Base-by-base conservation (phyloP, 2,113 vertebrate species). In the Panthera uncia region DNA sequence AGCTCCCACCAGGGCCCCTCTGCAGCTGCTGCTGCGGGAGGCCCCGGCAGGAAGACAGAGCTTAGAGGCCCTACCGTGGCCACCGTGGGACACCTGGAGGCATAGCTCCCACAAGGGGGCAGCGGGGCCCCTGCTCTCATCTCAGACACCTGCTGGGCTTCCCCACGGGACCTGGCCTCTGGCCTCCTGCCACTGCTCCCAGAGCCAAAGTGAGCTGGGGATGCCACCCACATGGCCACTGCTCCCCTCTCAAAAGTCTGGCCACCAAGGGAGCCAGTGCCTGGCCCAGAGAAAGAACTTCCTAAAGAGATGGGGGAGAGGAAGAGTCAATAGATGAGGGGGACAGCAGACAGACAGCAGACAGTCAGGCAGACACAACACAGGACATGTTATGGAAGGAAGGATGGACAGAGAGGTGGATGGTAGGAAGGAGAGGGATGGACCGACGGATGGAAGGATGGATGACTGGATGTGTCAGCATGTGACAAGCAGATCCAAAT, bases 61-160 rank as follows among this genome's bases (percentile, higher is more conserved):
- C 27, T n/a, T 1, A 36, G 36, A 13, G 16, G 12, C 48, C 55
- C 45, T 10, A 19, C 38, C 21, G 15, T 19, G 63, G 45, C 45
- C 18, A 0, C 31, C 3, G 3, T 7, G 31, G 25, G n/a, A 52
- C 52, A 55, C 65, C 55, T 33, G 96, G 95, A 23, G 10, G 33
- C 3, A 38, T 9, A 14, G 7, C 81, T 65, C 81, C 98, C 97
- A 92, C 97, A 50, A 97, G 97, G 85, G 97, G 98, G 96, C 96
- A 90, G 97, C 23, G 84, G 79, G 96, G 91, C 14, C 61, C 41
- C 87, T 91, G 76, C 61, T 81, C 91, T 71, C 5, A 12, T 41
- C 57, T 83, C 33, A 88, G 71, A 61, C 8, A 23, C 76, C 66
- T 65, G 78, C n/a, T 5, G 38, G 76, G 55, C 71, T 9, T 87